Conservation (phyloP, 2,113 vertebrate species). For the Thymallus thymallus region DNA sequence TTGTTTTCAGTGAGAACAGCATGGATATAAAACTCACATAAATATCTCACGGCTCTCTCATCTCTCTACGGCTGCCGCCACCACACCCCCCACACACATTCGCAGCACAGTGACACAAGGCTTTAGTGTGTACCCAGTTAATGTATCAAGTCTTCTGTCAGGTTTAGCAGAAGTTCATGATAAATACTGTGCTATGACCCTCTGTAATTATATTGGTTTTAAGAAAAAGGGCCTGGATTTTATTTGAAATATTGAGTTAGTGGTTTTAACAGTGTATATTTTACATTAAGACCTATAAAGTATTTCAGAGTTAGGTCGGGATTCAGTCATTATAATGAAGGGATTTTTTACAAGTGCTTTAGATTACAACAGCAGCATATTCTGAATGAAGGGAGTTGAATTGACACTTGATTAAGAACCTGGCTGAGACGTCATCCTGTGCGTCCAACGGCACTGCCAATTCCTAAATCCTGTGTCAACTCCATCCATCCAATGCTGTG, state of each 20-base stretch:
- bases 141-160: constrained; percentile 7
- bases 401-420: no score
- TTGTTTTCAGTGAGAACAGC: constrained; percentile 71
- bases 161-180: neutral
- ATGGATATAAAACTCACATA: constrained; percentile 71
- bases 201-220: constrained; percentile 31
- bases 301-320: no score
- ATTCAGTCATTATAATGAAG: no score
- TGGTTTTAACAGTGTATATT: neutral
- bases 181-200: constrained; percentile 30
- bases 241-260: constrained; percentile 25
- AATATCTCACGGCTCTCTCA: constrained; percentile 63
- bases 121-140: constrained; percentile 27
- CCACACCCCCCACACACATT: no score
- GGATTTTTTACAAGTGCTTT: no score
- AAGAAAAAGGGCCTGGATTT: constrained; percentile 12
- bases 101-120: constrained; percentile 11
- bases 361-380: no score
- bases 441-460: no score
- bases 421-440: no score
- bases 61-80: constrained; percentile 55
- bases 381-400: no score
- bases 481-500: no score
- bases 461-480: no score
- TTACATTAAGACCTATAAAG: no score